A percentile compares a stretch with the other conserved stretches of the same genome.
phyloP scores from a whole-genome alignment of 1,140 invertebrate genomes.

The Eriosoma lanigerum region DNA sequence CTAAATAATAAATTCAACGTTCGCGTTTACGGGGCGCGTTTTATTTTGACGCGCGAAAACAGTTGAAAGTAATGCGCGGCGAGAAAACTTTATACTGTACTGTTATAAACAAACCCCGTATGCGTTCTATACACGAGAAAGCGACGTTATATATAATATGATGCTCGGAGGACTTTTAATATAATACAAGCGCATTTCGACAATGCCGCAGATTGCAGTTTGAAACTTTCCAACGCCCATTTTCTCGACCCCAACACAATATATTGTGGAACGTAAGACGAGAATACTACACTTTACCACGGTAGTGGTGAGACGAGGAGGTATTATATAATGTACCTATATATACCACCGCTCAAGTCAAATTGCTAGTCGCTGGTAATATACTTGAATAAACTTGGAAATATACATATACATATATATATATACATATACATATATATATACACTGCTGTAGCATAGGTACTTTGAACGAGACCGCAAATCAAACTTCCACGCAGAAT shows the following conservation, averaged over 20 bases:
- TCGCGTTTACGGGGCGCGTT: too few species aligned
- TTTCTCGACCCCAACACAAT: conserved; percentile 45
- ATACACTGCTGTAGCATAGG: too few species aligned
- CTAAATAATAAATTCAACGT: too few species aligned
- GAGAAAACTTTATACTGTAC: conserved; percentile 27
- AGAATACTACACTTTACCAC: background rate
- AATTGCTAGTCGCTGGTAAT: conserved; percentile 24
- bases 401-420: conserved; percentile 18
- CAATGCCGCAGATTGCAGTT: conserved; percentile 52
- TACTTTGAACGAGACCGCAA: conserved; percentile 21
- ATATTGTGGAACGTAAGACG: conserved; percentile 36
- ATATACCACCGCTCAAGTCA: conserved; percentile 3
- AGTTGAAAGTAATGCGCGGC: conserved; percentile 23
- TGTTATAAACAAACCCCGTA: background rate
- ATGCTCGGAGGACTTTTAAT: conserved; percentile 35
- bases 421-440: background rate
- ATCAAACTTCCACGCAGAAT: background rate
- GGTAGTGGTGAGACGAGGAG: background rate
- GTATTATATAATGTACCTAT: background rate
- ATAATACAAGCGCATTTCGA: conserved; percentile 47
- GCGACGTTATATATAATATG: background rate
- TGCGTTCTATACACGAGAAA: background rate
- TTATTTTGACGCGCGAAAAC: conserved; percentile 9
- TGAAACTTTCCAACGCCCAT: conserved; percentile 49
- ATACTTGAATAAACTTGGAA: conserved; percentile 9